Percentiles rank a stretch among this genome's conserved stretches.
Evolutionary conservation across 1,140 invertebrate genomes (phyloP).

Genomic region (Hestina assimilis): DNA sequence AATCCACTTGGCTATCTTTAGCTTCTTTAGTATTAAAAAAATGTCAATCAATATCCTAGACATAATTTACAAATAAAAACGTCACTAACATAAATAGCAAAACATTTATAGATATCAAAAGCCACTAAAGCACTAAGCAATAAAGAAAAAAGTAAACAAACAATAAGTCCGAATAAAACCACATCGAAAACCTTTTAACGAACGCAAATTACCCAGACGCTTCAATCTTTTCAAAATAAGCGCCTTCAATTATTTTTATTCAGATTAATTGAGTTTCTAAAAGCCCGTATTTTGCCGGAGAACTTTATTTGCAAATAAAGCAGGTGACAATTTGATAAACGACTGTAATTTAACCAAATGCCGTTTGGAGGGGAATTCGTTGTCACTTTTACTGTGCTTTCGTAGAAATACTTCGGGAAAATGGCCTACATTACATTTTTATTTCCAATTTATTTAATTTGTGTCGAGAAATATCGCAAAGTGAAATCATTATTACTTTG

Average conservation of each 20-base stretch:
- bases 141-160: background rate
- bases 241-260: conserved; percentile 35
- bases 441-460: background rate
- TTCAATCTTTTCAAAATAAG: conserved; percentile 15
- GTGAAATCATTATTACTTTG: background rate
- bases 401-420: conserved; percentile 8
- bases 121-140: too few relatives aligned
- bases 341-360: conserved; percentile 39
- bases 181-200: background rate
- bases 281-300: conserved; percentile 28
- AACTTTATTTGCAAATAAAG: conserved; percentile 43
- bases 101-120: too few relatives aligned
- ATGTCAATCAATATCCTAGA: too few relatives aligned
- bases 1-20: too few relatives aligned
- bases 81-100: too few relatives aligned
- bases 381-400: conserved; percentile 31
- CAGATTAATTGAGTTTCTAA: conserved; percentile 43
- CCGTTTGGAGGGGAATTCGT: conserved; percentile 33
- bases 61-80: too few relatives aligned
- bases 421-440: conserved; percentile 16
- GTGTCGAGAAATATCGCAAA: background rate
- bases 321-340: conserved; percentile 47
- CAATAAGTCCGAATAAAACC: background rate
- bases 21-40: too few relatives aligned
- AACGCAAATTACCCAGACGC: background rate